phyloP scores from a whole-genome alignment of 2,888 invertebrate genomes.

The Cancer borealis region DNA sequence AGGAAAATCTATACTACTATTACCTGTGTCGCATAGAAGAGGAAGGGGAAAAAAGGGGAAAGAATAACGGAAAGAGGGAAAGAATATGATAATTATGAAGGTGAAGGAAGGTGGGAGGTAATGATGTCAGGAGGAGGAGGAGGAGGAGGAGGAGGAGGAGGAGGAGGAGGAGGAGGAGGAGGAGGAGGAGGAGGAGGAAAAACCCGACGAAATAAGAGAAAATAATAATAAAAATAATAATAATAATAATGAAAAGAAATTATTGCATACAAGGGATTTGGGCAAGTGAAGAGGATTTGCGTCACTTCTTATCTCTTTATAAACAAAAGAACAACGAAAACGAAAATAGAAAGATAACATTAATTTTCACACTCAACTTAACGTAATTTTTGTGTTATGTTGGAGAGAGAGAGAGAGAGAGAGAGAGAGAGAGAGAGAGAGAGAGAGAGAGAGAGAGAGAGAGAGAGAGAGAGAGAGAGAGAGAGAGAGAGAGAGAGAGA shows the following conservation, averaged over 20 bases:
- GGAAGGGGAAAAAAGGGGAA: background rate
- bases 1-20: background rate
- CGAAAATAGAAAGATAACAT: background rate
- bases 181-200: background rate
- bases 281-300: background rate
- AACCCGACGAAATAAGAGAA: background rate
- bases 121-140: constrained; percentile 12
- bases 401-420: no score
- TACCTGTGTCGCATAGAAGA: background rate
- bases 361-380: background rate
- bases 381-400: background rate
- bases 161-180: background rate
- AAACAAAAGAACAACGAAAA: background rate
- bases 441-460: background rate
- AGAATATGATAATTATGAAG: background rate
- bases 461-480: no score
- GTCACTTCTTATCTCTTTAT: background rate
- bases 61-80: background rate
- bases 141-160: background rate
- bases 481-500: background rate
- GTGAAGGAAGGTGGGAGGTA: background rate
- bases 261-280: background rate
- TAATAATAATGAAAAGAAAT: background rate
- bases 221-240: background rate
- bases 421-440: background rate